These are phyloP conservation scores for Xyrauchen texanus DNA, from an alignment of 2,113 vertebrate species.

Conservation along the genomic window DNA sequence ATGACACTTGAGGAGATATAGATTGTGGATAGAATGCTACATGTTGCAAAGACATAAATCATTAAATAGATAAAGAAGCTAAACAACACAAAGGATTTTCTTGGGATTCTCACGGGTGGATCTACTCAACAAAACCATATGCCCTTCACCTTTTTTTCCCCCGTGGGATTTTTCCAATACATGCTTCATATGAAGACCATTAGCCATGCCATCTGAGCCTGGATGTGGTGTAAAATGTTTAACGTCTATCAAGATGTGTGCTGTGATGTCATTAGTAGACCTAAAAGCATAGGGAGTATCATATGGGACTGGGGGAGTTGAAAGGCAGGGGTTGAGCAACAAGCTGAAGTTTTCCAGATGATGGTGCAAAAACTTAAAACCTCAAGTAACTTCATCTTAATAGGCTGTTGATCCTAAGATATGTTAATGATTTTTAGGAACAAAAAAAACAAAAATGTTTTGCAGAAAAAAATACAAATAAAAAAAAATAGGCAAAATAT, in stretches of 20 bases:
- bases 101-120: not conserved
- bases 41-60: too few species aligned
- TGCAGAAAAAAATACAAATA: too few species aligned
- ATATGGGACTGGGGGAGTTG: slow-evolving; percentile 20
- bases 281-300: slow-evolving; percentile 24
- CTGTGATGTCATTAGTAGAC: slow-evolving; percentile 53
- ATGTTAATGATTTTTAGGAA: slow-evolving; percentile 33
- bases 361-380: slow-evolving; percentile 18
- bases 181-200: slow-evolving; percentile 43
- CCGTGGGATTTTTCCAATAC: not conserved
- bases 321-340: not conserved
- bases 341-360: slow-evolving; percentile 40
- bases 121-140: slow-evolving; percentile 19
- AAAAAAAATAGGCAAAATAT: too few species aligned
- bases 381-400: slow-evolving; percentile 31
- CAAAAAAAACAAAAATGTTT: slow-evolving; percentile 7
- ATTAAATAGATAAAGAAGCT: too few species aligned
- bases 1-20: too few species aligned
- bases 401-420: slow-evolving; percentile 31
- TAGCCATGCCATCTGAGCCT: slow-evolving; percentile 36
- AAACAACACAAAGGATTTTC: too few species aligned
- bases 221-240: slow-evolving; percentile 49
- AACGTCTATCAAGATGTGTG: slow-evolving; percentile 46
- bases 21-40: too few species aligned
- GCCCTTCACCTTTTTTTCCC: slow-evolving; percentile 1